Evolutionary conservation across 2,888 invertebrate species (phyloP).

Genomic region (Theretra japonica): DNA sequence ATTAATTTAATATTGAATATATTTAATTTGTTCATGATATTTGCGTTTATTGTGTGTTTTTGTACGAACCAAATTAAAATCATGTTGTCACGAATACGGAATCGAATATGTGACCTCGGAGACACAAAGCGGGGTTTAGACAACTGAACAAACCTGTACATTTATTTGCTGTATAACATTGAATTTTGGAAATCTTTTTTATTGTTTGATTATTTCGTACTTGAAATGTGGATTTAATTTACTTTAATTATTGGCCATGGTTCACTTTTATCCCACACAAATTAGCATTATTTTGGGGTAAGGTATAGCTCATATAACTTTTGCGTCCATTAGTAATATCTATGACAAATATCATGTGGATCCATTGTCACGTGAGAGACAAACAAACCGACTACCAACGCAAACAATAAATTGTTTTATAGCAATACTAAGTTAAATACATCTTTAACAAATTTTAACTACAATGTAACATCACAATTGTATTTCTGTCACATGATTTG

Average conservation of each 20-base stretch:
- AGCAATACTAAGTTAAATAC: too few relatives aligned
- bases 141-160: slow-evolving; percentile 13
- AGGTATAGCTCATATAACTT: not conserved
- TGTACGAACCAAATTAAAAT: not conserved
- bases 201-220: not conserved
- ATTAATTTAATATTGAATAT: slow-evolving; percentile 6
- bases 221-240: not conserved
- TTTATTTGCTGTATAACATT: not conserved
- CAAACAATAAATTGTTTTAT: too few relatives aligned
- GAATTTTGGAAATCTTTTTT: not conserved
- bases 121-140: slow-evolving; percentile 8
- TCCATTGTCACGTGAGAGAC: too few relatives aligned
- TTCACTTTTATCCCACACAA: too few relatives aligned
- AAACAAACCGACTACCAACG: too few relatives aligned
- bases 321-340: too few relatives aligned
- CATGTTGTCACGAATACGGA: slow-evolving; percentile 10
- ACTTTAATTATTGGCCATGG: not conserved
- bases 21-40: not conserved
- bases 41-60: not conserved
- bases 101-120: slow-evolving; percentile 7
- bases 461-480: too few relatives aligned
- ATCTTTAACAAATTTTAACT: too few relatives aligned
- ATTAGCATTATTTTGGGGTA: not conserved
- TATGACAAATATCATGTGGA: too few relatives aligned
- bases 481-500: too few relatives aligned